Percentiles rank a stretch among this genome's conserved stretches.
Evolutionary conservation across 1,140 invertebrate genomes (phyloP).

Genomic region (Paralvinella palmiformis): DNA sequence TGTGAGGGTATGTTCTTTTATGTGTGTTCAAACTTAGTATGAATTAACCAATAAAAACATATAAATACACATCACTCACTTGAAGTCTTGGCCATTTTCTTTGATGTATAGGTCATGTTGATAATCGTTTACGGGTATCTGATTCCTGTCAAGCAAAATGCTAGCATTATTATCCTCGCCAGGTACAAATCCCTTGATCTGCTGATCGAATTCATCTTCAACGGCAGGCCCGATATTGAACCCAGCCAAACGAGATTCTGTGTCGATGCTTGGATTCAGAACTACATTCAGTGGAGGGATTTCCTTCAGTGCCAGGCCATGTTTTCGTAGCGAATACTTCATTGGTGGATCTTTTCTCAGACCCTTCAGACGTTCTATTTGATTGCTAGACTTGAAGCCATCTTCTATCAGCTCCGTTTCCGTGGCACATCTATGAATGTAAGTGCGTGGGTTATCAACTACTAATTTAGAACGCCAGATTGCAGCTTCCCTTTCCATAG

Average conservation of each 20-base stretch:
- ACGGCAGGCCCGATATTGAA: conserved; percentile 24
- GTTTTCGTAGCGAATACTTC: conserved; percentile 28
- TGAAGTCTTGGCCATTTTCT: conserved; percentile 43
- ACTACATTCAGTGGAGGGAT: conserved; percentile 42
- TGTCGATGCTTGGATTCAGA: conserved; percentile 40
- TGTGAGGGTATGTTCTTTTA: neutral
- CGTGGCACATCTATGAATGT: conserved; percentile 36
- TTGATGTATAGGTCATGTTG: conserved; percentile 33
- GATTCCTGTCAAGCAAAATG: conserved; percentile 37
- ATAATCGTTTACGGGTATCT: conserved; percentile 41
- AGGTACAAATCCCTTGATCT: conserved; percentile 39
- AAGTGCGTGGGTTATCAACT: conserved; percentile 31
- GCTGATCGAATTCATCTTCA: conserved; percentile 25
- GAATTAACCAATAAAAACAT: no score
- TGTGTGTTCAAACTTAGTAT: no score
- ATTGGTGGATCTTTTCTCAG: conserved; percentile 42
- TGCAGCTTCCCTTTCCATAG: conserved; percentile 22
- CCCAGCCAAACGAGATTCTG: conserved; percentile 27
- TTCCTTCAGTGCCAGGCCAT: conserved; percentile 26
- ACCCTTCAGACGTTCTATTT: conserved; percentile 38
- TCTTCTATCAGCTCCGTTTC: conserved; percentile 38
- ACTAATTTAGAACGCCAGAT: conserved; percentile 38
- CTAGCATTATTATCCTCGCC: conserved; percentile 34
- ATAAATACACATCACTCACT: conserved; percentile 29
- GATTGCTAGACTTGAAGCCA: conserved; percentile 40